Base-by-base conservation (phyloP, 2,888 invertebrate genomes). In the Anthrax anthrax region DNA sequence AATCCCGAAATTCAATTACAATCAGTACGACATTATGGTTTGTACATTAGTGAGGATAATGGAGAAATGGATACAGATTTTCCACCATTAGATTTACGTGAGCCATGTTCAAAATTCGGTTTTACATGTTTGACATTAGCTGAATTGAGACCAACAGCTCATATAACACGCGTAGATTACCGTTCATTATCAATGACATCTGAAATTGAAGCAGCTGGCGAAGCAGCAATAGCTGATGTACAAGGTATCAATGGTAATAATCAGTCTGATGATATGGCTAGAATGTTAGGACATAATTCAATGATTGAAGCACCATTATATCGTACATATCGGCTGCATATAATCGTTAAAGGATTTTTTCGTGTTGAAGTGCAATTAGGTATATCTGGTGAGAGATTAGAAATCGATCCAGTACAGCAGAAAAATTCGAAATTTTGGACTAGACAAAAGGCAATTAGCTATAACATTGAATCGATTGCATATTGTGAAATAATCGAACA, bases 1-100 rank as follows among this genome's bases (percentile, higher is more conserved):
- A 76, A 77, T 61, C 78, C 78, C 6, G 77, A 80, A 50, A 70
- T 77, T 56, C 63, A 69, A 18, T 70, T 81, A 42, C 76, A 78
- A 56, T 75, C 79, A 36, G 75, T 80, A 17, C 71, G 74, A 46
- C 77, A 81, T 59, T 95, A 91, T 64, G 88, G 89, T 39, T 74
- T 96, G 46, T 90, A 87, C 62, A 90, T 96, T 64, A 92, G 90
- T 23, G 96, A 96, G 69, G 95, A 96, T 60, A 92, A 94, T 62
- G 96, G 95, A 2, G 65, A 65, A 70, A 85, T 91, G 3, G 92
- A 92, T 66, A 77, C 78, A 69, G 95, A 92, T 57, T 94, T 97
- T 63, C 94, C 95, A 1, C 84, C 86, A 55, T 72, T 97, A 13
- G 92, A 94, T 62, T 76, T 83, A 14, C 77, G 79, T 50, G 95